phyloP scores from a whole-genome alignment of 2,113 vertebrate species.

The Periophthalmodon schlosseri region DNA sequence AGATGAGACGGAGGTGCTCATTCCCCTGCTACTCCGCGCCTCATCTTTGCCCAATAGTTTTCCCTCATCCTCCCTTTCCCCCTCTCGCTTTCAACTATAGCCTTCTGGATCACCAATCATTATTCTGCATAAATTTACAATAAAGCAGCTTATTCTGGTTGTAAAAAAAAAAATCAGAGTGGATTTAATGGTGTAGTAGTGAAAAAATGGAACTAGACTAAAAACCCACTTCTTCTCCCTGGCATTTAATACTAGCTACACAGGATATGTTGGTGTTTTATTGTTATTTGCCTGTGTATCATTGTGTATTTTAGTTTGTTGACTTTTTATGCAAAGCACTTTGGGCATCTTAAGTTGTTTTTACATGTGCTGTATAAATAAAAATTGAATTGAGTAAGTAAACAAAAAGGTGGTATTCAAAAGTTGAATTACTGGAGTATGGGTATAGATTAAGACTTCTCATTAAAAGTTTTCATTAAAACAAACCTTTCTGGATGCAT shows the following conservation, averaged over 20 bases:
- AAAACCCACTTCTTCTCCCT: too few species aligned
- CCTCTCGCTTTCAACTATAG: slow-evolving; percentile 17
- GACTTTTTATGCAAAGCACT: background rate
- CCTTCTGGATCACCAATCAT: slow-evolving; percentile 16
- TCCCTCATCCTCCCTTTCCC: slow-evolving; percentile 12
- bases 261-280: too few species aligned
- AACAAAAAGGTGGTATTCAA: background rate
- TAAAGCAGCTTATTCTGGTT: slow-evolving; percentile 1
- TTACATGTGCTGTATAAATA: too few species aligned
- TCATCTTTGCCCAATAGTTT: slow-evolving; percentile 40
- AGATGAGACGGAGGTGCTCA: slow-evolving; percentile 81
- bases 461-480: background rate
- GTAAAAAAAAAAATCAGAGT: background rate
- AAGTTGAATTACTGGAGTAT: background rate
- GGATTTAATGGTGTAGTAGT: background rate
- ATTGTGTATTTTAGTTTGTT: background rate
- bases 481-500: background rate
- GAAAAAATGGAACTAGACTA: too few species aligned
- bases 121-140: slow-evolving; percentile 21
- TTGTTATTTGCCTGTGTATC: background rate
- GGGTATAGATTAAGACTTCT: background rate
- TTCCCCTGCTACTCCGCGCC: slow-evolving; percentile 61
- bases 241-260: too few species aligned
- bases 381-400: too few species aligned
- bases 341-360: too few species aligned